phyloP scores from a whole-genome alignment of 1,140 invertebrate genomes.

The Oryctes rhinoceros region DNA sequence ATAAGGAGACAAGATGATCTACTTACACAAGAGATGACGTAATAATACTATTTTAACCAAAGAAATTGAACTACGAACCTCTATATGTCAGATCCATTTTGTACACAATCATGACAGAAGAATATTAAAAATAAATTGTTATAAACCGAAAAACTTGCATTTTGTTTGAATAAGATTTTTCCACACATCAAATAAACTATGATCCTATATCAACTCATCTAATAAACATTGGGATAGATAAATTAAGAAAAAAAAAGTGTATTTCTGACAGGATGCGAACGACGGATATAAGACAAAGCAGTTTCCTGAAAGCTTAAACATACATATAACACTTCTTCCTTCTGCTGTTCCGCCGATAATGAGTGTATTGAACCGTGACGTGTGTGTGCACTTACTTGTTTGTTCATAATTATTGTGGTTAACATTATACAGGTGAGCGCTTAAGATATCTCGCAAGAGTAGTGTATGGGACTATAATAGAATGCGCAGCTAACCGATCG shows the following conservation, averaged over 20 bases:
- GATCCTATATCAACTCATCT: background rate
- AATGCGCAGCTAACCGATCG: constrained; percentile 8
- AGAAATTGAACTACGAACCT: too few species aligned
- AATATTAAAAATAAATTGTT: too few species aligned
- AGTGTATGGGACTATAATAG: background rate
- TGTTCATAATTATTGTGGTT: background rate
- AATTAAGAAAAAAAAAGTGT: background rate
- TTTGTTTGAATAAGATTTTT: too few species aligned
- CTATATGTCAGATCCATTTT: too few species aligned
- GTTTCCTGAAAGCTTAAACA: constrained; percentile 23
- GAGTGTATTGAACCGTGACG: constrained; percentile 31
- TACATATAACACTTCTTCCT: constrained; percentile 15
- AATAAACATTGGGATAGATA: constrained; percentile 7
- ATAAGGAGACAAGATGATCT: too few species aligned
- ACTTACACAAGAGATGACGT: too few species aligned
- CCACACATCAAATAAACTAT: background rate
- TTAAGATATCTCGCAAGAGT: background rate
- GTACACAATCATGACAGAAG: too few species aligned
- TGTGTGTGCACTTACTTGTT: background rate
- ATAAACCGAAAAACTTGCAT: too few species aligned
- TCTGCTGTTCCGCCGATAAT: constrained; percentile 9
- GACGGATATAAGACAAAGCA: constrained; percentile 20
- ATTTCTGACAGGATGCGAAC: constrained; percentile 21
- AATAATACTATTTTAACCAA: too few species aligned
- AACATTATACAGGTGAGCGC: constrained; percentile 13